phyloP scores from a whole-genome alignment of 2,888 invertebrate species.

The Trichogramma evanescens region DNA sequence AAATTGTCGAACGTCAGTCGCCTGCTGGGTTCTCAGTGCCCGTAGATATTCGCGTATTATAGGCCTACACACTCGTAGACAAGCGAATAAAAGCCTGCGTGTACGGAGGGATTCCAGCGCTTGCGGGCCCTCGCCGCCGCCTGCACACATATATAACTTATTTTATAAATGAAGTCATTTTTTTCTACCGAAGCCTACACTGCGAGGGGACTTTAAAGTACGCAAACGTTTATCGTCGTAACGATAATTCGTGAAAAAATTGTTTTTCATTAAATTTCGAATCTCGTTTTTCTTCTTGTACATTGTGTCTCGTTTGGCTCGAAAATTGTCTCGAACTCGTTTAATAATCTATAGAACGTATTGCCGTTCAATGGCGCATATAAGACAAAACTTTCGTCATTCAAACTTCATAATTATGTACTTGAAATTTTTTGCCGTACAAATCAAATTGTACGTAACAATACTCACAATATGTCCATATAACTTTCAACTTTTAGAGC shows the following conservation, averaged over 20 bases:
- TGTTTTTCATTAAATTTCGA: no score
- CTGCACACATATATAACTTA: not conserved
- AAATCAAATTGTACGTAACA: not conserved
- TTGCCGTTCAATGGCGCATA: no score
- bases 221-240: no score
- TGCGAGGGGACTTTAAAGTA: no score
- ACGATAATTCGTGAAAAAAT: no score
- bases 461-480: not conserved
- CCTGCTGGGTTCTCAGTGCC: not conserved
- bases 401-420: not conserved
- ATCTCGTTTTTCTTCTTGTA: no score
- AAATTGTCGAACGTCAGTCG: conserved; percentile 5
- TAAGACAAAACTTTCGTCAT: no score
- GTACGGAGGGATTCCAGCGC: conserved; percentile 1
- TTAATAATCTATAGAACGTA: no score
- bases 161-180: conserved; percentile 14
- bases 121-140: not conserved
- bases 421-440: not conserved
- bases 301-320: no score
- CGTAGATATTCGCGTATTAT: no score
- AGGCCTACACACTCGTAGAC: not conserved
- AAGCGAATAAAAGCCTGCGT: conserved; percentile 2
- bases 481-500: not conserved
- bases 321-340: no score
- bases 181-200: not conserved